Percentiles rank a stretch among this genome's conserved stretches.
These are phyloP conservation scores for Manduca sexta DNA, from an alignment of 1,140 invertebrate genomes.

Conservation along the genomic window DNA sequence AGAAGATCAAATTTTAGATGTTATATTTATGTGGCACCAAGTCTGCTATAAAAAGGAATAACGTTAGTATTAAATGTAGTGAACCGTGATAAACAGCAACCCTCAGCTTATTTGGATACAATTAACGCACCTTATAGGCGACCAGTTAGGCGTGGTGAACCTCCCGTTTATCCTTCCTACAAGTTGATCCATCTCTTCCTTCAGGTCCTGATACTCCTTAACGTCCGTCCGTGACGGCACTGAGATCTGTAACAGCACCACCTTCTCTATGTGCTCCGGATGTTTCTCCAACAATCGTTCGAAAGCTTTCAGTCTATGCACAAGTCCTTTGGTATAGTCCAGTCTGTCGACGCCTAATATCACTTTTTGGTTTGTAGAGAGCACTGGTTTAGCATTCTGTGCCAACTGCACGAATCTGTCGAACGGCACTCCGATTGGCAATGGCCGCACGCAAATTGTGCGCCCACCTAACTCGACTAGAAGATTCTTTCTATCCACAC, in stretches of 20 bases:
- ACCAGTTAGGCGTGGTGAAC: conserved; percentile 92
- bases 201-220: conserved; percentile 92
- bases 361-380: conserved; percentile 84
- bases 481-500: conserved; percentile 90
- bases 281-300: conserved; percentile 88
- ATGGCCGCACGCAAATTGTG: conserved; percentile 85
- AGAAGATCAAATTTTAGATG: not conserved
- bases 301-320: conserved; percentile 88
- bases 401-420: conserved; percentile 89
- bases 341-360: conserved; percentile 90
- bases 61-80: not conserved
- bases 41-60: not conserved
- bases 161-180: conserved; percentile 91
- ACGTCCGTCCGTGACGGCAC: conserved; percentile 93
- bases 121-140: conserved; percentile 89
- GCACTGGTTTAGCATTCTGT: conserved; percentile 83
- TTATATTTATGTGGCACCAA: not conserved
- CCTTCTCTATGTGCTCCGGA: conserved; percentile 89
- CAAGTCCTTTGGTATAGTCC: conserved; percentile 94
- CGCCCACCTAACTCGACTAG: conserved; percentile 90
- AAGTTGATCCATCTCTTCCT: conserved; percentile 92
- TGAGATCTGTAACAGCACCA: conserved; percentile 88
- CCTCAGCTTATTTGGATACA: no score
- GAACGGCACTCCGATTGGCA: conserved; percentile 92
- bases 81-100: no score